These are phyloP conservation scores for Crax fasciolata DNA, from an alignment of 2,797 vertebrate genomes.

Conservation along the genomic window DNA sequence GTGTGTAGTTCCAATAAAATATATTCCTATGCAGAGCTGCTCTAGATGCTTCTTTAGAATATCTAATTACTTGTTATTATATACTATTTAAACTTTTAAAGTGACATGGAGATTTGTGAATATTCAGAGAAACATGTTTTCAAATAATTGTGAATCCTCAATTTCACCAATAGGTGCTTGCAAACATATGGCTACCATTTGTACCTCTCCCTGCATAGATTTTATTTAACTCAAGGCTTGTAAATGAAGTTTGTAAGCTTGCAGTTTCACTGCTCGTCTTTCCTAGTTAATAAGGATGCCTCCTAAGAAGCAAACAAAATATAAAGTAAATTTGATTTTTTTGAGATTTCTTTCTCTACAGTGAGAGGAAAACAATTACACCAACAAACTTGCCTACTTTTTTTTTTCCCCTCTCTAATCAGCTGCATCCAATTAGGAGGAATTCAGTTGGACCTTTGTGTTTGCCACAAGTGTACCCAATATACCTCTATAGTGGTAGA, in stretches of 20 bases:
- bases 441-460: neutral
- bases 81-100: conserved; percentile 24
- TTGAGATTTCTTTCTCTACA: neutral
- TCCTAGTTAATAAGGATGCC: neutral
- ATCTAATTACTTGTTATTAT: conserved; percentile 7
- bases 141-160: neutral
- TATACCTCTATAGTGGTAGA: neutral
- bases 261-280: neutral
- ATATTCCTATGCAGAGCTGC: neutral
- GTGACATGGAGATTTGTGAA: neutral
- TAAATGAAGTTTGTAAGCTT: neutral
- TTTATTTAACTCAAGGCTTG: neutral
- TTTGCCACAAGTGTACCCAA: neutral
- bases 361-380: neutral
- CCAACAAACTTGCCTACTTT: neutral
- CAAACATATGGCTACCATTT: rapidly evolving
- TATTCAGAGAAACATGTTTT: neutral
- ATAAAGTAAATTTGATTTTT: neutral
- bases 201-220: neutral
- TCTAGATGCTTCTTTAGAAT: neutral
- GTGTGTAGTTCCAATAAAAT: conserved; percentile 6
- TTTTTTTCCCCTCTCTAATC: neutral
- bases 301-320: neutral
- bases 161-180: neutral
- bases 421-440: neutral